Percentiles rank a stretch among this genome's conserved stretches.
These are phyloP conservation scores for Ricordea florida DNA, from an alignment of 92 coral and sea anemone genomes.

Conservation along the genomic window DNA sequence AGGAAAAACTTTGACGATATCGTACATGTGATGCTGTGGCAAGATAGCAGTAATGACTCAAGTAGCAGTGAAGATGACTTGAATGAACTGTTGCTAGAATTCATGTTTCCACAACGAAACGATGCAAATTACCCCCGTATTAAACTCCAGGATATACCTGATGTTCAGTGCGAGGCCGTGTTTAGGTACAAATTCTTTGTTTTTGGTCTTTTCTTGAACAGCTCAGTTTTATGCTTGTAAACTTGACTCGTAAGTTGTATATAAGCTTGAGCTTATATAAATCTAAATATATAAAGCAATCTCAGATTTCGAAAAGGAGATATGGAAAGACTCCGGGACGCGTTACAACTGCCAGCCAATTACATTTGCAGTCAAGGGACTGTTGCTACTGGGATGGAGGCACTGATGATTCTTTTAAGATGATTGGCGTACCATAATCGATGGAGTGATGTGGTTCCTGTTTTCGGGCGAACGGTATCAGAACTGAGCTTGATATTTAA, in stretches of 20 bases:
- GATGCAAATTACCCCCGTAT: slow-evolving; percentile 41
- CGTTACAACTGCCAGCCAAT: slow-evolving; percentile 40
- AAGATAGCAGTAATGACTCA: slow-evolving; percentile 51
- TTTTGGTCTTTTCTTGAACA: slow-evolving; percentile 43
- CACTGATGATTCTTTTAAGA: slow-evolving; percentile 25
- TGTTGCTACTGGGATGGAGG: no score
- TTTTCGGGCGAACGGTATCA: slow-evolving; percentile 47
- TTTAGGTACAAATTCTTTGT: slow-evolving; percentile 44
- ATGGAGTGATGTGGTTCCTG: slow-evolving; percentile 38
- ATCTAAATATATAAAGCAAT: no score
- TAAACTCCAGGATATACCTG: slow-evolving; percentile 54
- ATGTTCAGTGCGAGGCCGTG: slow-evolving; percentile 66
- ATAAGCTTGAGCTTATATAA: no score
- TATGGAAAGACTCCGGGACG: slow-evolving; percentile 14
- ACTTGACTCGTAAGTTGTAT: slow-evolving; percentile 35
- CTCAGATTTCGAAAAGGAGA: slow-evolving; percentile 56
- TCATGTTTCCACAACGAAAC: slow-evolving; percentile 19
- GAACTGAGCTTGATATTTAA: slow-evolving; percentile 54
- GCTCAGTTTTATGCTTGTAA: slow-evolving; percentile 38
- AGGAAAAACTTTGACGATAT: slow-evolving; percentile 56
- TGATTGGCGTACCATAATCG: slow-evolving; percentile 51
- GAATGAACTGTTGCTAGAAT: slow-evolving; percentile 27
- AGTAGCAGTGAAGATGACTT: slow-evolving; percentile 40
- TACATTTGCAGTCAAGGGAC: slow-evolving; percentile 43
- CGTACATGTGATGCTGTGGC: slow-evolving; percentile 57